Percentiles rank a stretch among this genome's conserved stretches.
These are phyloP conservation scores for Ibidorhyncha struthersii DNA, from an alignment of 2,113 vertebrate species.

Conservation along the genomic window DNA sequence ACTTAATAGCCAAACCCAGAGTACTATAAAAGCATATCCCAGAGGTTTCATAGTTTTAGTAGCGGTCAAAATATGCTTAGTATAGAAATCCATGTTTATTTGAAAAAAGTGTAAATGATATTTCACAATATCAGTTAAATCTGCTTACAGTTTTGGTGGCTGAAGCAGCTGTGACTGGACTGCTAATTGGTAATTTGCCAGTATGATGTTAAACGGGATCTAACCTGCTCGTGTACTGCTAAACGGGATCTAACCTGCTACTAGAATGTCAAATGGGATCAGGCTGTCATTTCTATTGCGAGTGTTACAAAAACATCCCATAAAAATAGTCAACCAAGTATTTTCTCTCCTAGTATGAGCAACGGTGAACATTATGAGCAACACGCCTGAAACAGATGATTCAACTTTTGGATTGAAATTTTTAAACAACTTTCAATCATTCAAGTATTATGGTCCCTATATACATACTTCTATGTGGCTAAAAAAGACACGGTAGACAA, in stretches of 20 bases:
- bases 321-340: conserved; percentile 69
- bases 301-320: conserved; percentile 45
- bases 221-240: background rate
- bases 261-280: conserved; percentile 16
- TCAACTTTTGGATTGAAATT: conserved; percentile 24
- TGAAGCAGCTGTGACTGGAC: conserved; percentile 49
- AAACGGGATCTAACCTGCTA: conserved; percentile 30
- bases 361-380: conserved; percentile 52
- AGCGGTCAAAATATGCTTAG: conserved; percentile 74
- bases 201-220: background rate
- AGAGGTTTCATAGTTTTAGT: conserved; percentile 42
- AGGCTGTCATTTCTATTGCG: background rate
- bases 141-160: conserved; percentile 49
- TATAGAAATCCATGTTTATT: conserved; percentile 73
- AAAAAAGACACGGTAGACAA: conserved; percentile 73
- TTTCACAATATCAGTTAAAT: conserved; percentile 69
- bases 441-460: conserved; percentile 77
- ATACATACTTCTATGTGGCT: conserved; percentile 46
- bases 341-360: conserved; percentile 56
- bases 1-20: conserved; percentile 1
- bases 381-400: conserved; percentile 48
- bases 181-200: conserved; percentile 52
- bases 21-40: background rate
- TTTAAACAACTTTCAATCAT: conserved; percentile 55
- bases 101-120: conserved; percentile 59